phyloP scores from a whole-genome alignment of 2,113 vertebrate species.

The Ctenomys sociabilis region DNA sequence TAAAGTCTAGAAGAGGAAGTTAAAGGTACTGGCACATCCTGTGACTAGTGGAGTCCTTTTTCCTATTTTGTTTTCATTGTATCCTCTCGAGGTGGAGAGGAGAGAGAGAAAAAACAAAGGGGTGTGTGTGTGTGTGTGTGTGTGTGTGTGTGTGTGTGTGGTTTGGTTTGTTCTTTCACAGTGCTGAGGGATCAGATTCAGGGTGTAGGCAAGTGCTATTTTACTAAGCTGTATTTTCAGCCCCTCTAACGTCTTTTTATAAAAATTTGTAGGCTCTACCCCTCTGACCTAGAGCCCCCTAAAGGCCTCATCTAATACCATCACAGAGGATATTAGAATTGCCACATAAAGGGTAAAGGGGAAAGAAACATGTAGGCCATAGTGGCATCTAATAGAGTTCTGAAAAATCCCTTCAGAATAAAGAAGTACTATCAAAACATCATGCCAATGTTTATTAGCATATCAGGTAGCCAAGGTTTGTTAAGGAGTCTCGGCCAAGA shows the following conservation, averaged over 20 bases:
- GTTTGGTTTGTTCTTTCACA: neutral
- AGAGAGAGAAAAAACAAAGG: neutral
- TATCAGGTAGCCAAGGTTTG: neutral
- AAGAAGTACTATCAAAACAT: neutral
- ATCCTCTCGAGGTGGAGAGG: neutral
- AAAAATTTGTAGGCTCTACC: neutral
- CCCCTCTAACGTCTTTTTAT: neutral
- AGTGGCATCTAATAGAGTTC: neutral
- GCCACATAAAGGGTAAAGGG: neutral
- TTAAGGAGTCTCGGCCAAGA: neutral
- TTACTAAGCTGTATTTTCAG: neutral
- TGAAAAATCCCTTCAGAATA: constrained; percentile 22
- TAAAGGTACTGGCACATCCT: neutral
- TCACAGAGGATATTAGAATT: neutral
- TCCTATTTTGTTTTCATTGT: neutral
- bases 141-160: neutral
- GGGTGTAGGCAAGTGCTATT: neutral
- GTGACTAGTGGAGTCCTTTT: neutral
- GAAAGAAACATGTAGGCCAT: neutral
- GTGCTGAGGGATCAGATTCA: neutral
- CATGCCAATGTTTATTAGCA: neutral
- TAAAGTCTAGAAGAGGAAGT: neutral
- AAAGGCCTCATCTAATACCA: neutral
- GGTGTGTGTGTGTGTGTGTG: neutral
- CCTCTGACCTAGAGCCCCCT: neutral